Evolutionary conservation across 2,113 vertebrate species (phyloP).

Genomic region (Cyphotilapia sp.): DNA sequence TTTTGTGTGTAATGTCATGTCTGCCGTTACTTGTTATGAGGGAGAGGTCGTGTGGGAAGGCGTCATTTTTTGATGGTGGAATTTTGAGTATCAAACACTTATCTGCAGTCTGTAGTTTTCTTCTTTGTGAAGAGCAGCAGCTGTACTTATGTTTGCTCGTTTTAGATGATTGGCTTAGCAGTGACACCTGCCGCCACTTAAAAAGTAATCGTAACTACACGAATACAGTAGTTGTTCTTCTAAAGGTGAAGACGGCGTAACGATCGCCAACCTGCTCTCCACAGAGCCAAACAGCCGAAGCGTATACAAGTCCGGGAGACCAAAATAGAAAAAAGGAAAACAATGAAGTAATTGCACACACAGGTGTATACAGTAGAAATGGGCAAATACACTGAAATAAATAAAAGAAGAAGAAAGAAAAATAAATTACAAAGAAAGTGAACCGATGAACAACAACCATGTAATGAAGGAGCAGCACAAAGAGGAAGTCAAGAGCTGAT

Average conservation of each 20-base stretch:
- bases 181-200: not conserved
- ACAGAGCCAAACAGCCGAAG: not conserved
- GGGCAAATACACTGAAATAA: slow-evolving; percentile 68
- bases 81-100: not conserved
- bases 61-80: not conserved
- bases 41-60: not conserved
- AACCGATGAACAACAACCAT: slow-evolving; percentile 34
- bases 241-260: not conserved
- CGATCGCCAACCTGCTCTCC: not conserved
- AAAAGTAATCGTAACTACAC: not conserved
- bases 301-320: slow-evolving; percentile 28
- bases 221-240: not conserved
- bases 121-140: not conserved
- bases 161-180: not conserved
- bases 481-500: slow-evolving; percentile 17
- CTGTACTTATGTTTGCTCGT: not conserved
- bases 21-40: not conserved
- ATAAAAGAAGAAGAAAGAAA: slow-evolving; percentile 44
- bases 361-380: slow-evolving; percentile 74
- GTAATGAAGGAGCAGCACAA: slow-evolving; percentile 43
- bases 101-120: not conserved
- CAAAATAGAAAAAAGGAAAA: slow-evolving; percentile 3
- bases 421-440: slow-evolving; percentile 56
- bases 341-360: slow-evolving; percentile 67
- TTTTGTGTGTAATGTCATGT: not conserved